Evolutionary conservation across 2,113 vertebrate species (phyloP), one percentile per base, ranked within the genome.

Genomic region (Calyptomena viridis): DNA sequence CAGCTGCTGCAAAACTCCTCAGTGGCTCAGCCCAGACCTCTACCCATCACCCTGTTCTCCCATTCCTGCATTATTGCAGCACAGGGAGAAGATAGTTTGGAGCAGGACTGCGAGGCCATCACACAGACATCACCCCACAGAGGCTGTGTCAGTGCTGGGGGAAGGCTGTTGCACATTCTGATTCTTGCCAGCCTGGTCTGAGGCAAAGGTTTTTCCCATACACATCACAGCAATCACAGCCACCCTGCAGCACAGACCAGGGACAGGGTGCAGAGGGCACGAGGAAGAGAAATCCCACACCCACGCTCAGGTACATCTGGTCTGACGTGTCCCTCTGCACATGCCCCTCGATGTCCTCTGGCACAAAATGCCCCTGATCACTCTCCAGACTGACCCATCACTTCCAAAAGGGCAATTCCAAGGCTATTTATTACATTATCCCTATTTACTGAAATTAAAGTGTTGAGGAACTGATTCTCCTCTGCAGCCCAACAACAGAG

Each of bases 151-250:
- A 11, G n/a, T 13, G 37, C 22, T 23, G 28, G 20, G 25, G 37
- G 22, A 50, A 84, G 53, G 47, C 63, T 58, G 37, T 2, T 77
- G 21, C 11, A 35, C 16, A 5, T 31, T n/a, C 52, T 24, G 60
- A 35, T 30, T 63, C 84, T 39, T 33, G 35, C 18, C 78, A 76
- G 42, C 59, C n/a, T 40, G n/a, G 21, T 30, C 33, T 42, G 21
- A 83, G 49, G 62, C 30, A 55, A 79, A 84, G 22, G 24, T 47
- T 67, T 76, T 58, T 35, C 39, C n/a, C 19, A 10, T 2, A 55
- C 0, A 0, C 6, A 33, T 53, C 52, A 63, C 27, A 46, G 60
- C 25, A 67, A 13, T 11, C 27, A 5, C 0, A 0, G 58, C 35
- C 37, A 39, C 23, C 27, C 39, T 27, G 25, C 35, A 12, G 3